Evolutionary conservation across 2,113 vertebrate species (phyloP).

Genomic region (Sorex araneus): DNA sequence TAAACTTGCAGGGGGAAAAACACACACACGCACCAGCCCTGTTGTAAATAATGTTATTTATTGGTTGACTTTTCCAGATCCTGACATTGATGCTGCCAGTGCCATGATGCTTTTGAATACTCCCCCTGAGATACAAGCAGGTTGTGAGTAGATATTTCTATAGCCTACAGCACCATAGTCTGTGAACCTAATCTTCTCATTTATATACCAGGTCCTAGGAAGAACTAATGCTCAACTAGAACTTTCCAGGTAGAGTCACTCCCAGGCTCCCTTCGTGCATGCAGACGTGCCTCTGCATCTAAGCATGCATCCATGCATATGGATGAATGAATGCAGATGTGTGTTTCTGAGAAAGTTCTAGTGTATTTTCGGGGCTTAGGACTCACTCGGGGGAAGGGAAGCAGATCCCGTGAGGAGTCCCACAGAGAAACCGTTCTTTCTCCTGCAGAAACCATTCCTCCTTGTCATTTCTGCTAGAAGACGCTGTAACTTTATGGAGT

Average conservation of each 20-base stretch:
- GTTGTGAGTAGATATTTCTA: slow-evolving; percentile 94
- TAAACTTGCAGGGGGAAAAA: slow-evolving; percentile 80
- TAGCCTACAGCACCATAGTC: slow-evolving; percentile 90
- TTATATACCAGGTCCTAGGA: slow-evolving; percentile 80
- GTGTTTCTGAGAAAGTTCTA: neutral
- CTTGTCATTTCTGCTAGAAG: neutral
- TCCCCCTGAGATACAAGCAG: slow-evolving; percentile 93
- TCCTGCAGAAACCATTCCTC: neutral
- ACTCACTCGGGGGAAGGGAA: neutral
- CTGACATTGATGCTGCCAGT: slow-evolving; percentile 93
- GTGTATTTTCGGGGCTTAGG: neutral
- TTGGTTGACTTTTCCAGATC: slow-evolving; percentile 94
- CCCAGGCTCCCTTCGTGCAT: neutral
- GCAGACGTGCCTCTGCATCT: neutral
- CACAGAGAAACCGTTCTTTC: neutral
- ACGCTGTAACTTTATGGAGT: neutral
- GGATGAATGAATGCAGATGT: slow-evolving; percentile 13
- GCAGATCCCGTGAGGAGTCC: neutral
- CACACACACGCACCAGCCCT: slow-evolving; percentile 77
- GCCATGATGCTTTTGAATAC: slow-evolving; percentile 95
- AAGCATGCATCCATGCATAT: neutral
- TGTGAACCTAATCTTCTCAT: slow-evolving; percentile 88
- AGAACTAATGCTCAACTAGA: slow-evolving; percentile 81
- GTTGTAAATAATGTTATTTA: slow-evolving; percentile 92
- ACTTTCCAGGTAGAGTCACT: slow-evolving; percentile 68